These are phyloP conservation scores for Drosophila nr. medialis DNA, from an alignment of 2,888 invertebrate species.

Conservation along the genomic window DNA sequence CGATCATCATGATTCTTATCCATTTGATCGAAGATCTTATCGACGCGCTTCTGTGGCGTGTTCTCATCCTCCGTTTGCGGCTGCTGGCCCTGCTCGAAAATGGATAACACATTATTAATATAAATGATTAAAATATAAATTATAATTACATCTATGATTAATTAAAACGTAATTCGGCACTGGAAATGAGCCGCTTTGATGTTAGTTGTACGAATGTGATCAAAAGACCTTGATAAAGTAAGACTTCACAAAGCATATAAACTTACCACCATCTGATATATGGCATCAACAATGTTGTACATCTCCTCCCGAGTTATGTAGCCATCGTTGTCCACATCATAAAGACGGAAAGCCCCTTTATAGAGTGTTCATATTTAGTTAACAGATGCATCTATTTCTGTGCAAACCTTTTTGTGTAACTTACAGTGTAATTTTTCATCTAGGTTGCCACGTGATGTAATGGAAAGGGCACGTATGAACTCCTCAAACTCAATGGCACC, in stretches of 20 bases:
- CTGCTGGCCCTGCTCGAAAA: constrained; percentile 94
- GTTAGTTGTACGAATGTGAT: too few species aligned
- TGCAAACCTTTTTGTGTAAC: constrained; percentile 83
- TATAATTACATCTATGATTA: neutral
- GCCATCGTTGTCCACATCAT: constrained; percentile 98
- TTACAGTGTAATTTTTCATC: constrained; percentile 99
- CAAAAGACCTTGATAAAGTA: neutral
- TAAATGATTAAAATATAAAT: neutral
- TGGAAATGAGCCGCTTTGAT: neutral
- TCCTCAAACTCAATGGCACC: constrained; percentile 99
- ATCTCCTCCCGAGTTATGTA: constrained; percentile 98
- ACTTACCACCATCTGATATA: constrained; percentile 99
- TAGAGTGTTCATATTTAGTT: constrained; percentile 91
- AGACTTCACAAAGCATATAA: too few species aligned
- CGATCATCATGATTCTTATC: constrained; percentile 98
- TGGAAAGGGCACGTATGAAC: constrained; percentile 98
- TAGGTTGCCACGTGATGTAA: constrained; percentile 98
- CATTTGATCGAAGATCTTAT: constrained; percentile 99
- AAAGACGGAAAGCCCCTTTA: constrained; percentile 97
- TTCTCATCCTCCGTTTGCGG: constrained; percentile 95
- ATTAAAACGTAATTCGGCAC: neutral
- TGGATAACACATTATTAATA: constrained; percentile 3
- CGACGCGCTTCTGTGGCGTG: constrained; percentile 97
- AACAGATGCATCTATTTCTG: constrained; percentile 88
- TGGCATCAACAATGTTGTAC: constrained; percentile 98